Evolutionary conservation across 2,888 invertebrate species (phyloP).

Genomic region (Notodonta dromedarius): DNA sequence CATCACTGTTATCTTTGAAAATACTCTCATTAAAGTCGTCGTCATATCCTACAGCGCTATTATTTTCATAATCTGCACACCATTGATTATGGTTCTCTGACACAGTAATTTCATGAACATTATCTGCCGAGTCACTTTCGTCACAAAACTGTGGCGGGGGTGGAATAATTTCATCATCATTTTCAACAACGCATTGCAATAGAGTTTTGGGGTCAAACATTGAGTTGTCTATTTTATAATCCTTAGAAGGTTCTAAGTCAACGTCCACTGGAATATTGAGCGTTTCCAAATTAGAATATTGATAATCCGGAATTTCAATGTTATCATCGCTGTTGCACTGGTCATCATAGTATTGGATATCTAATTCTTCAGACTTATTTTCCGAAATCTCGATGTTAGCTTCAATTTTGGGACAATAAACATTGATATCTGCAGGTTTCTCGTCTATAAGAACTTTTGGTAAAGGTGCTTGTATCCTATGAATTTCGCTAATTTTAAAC

Average conservation of each 20-base stretch:
- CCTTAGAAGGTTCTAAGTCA: conserved; percentile 19
- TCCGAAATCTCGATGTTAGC: neutral
- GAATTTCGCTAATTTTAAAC: conserved; percentile 66
- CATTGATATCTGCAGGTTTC: conserved; percentile 12
- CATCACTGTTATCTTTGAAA: conserved; percentile 33
- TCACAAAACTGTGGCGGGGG: conserved; percentile 67
- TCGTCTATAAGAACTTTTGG: conserved; percentile 37
- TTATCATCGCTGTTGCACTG: neutral
- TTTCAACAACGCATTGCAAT: conserved; percentile 51
- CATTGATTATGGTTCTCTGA: conserved; percentile 3
- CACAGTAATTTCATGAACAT: conserved; percentile 4
- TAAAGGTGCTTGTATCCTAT: conserved; percentile 48
- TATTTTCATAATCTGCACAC: conserved; percentile 3
- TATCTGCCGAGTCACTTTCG: conserved; percentile 12
- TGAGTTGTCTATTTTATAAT: conserved; percentile 52
- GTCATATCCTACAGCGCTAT: conserved; percentile 9
- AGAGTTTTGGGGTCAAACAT: conserved; percentile 72
- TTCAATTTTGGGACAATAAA: neutral
- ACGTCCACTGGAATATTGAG: conserved; percentile 14
- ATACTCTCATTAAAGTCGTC: conserved; percentile 24
- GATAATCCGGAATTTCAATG: conserved; percentile 5
- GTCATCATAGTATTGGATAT: neutral
- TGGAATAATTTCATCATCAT: conserved; percentile 52
- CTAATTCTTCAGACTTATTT: neutral
- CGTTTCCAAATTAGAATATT: conserved; percentile 19